These are phyloP conservation scores for Callocephalon fimbriatum DNA, from an alignment of 2,113 vertebrate genomes.

Conservation along the genomic window DNA sequence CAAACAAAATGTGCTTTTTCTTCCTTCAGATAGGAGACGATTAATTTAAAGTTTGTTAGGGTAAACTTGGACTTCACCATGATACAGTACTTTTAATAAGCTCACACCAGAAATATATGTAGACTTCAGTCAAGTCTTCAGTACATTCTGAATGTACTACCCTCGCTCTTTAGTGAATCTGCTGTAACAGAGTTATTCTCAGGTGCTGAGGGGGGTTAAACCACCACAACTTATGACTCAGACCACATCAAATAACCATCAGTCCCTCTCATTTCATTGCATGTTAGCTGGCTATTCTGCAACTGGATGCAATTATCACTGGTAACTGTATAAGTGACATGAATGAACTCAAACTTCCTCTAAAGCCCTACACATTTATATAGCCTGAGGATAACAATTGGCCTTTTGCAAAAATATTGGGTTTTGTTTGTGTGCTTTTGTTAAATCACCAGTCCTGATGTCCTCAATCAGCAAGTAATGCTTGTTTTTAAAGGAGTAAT, in stretches of 20 bases:
- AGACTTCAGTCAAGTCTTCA: background rate
- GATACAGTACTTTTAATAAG: background rate
- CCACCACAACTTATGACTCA: background rate
- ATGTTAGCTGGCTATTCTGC: background rate
- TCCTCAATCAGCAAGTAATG: background rate
- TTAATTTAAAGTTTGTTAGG: background rate
- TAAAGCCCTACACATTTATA: background rate
- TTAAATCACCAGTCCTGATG: background rate
- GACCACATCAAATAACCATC: background rate
- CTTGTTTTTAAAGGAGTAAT: background rate
- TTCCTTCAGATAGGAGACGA: background rate
- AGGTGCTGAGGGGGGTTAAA: background rate
- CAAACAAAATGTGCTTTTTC: background rate
- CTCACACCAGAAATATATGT: background rate
- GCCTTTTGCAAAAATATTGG: background rate
- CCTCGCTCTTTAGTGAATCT: background rate
- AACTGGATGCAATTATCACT: background rate
- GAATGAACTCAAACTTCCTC: background rate
- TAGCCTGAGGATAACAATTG: background rate
- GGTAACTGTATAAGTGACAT: accelerated
- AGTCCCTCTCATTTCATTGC: background rate
- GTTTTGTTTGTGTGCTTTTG: background rate
- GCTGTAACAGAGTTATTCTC: background rate
- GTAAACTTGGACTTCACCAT: background rate
- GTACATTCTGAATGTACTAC: background rate